Evolutionary conservation across 2,888 invertebrate genomes (phyloP).

Genomic region (Andrena marginata): DNA sequence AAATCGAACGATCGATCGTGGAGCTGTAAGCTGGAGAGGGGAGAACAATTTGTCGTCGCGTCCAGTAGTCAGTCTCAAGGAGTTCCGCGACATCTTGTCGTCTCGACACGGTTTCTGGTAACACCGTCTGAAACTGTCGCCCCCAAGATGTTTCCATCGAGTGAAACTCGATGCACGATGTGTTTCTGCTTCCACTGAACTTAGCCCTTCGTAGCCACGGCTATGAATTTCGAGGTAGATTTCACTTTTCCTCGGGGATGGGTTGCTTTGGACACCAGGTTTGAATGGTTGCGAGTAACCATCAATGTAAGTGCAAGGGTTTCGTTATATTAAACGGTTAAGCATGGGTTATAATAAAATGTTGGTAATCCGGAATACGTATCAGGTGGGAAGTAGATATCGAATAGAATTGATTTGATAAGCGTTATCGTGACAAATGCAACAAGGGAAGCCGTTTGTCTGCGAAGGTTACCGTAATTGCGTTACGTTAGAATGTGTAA

Average conservation of each 20-base stretch:
- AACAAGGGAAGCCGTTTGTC: too few species aligned
- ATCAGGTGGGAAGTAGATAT: too few species aligned
- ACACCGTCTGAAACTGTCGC: constrained; percentile 43
- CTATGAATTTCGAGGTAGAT: constrained; percentile 19
- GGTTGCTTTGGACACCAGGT: too few species aligned
- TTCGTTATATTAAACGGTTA: too few species aligned
- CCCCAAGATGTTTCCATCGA: constrained; percentile 32
- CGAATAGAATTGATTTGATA: too few species aligned
- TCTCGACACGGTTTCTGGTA: constrained; percentile 31
- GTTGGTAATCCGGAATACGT: too few species aligned
- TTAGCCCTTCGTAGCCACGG: constrained; percentile 5
- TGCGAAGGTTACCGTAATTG: too few species aligned
- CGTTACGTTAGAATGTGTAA: too few species aligned
- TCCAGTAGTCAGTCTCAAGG: constrained; percentile 56
- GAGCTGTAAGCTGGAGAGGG: constrained; percentile 13
- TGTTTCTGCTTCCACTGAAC: constrained; percentile 15
- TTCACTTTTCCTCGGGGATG: not conserved
- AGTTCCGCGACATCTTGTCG: constrained; percentile 63
- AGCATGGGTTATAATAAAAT: too few species aligned
- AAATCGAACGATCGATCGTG: constrained; percentile 36
- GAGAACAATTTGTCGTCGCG: constrained; percentile 64
- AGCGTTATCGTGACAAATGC: too few species aligned
- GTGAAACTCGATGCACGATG: constrained; percentile 47
- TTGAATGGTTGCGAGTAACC: too few species aligned
- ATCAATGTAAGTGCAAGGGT: too few species aligned